Conservation (phyloP, 2,797 vertebrate genomes). For the Semotilus atromaculatus region DNA sequence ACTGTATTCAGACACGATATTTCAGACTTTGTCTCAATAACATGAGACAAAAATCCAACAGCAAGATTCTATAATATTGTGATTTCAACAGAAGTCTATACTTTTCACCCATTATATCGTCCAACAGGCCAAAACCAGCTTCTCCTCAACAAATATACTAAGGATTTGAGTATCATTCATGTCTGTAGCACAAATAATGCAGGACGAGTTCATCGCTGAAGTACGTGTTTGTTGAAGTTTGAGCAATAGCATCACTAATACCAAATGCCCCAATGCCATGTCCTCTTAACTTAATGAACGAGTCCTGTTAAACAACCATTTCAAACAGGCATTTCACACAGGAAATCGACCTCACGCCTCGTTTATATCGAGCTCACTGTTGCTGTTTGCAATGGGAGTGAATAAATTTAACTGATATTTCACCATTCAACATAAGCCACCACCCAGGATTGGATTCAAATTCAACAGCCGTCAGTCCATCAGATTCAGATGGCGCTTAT, state of each 20-base stretch:
- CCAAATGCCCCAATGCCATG: background rate
- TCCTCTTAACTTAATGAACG: background rate
- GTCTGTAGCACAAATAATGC: background rate
- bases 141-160: background rate
- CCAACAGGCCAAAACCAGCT: background rate
- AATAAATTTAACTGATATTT: slow-evolving; percentile 15
- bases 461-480: background rate
- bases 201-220: background rate
- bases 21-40: background rate
- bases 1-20: background rate
- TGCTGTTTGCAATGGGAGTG: background rate
- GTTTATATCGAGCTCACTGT: background rate
- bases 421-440: background rate
- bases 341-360: background rate
- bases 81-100: background rate
- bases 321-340: background rate
- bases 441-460: background rate
- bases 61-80: background rate
- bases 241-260: background rate
- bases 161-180: background rate
- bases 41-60: too few relatives aligned
- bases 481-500: background rate
- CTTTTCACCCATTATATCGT: background rate
- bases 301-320: slow-evolving; percentile 14
- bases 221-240: too few relatives aligned